Evolutionary conservation across 2,888 invertebrate genomes (phyloP).

Genomic region (Drosophila ustulata): DNA sequence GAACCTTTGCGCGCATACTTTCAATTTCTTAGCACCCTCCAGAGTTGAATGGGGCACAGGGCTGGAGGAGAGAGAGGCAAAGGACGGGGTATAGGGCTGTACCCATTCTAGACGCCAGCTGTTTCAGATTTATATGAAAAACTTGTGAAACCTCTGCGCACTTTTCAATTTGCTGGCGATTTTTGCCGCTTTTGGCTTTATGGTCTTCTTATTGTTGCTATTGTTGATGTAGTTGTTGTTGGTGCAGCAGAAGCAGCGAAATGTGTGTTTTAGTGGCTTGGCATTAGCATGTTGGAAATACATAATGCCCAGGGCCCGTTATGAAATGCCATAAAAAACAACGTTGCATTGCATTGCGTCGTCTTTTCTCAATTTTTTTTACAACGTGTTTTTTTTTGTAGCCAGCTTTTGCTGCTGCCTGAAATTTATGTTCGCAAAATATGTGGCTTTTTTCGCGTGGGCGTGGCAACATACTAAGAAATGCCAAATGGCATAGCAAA

Average conservation of each 20-base stretch:
- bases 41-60: not conserved
- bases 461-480: conserved; percentile 29
- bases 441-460: conserved; percentile 49
- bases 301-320: conserved; percentile 51
- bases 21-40: conserved; percentile 40
- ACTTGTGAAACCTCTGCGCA: conserved; percentile 60
- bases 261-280: conserved; percentile 78
- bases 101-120: conserved; percentile 53
- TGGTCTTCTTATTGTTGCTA: conserved; percentile 21
- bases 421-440: conserved; percentile 70
- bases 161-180: conserved; percentile 71
- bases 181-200: conserved; percentile 48
- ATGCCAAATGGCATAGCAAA: conserved; percentile 21
- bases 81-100: not conserved
- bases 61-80: not conserved
- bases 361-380: conserved; percentile 5
- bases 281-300: conserved; percentile 73
- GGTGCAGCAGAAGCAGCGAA: conserved; percentile 41
- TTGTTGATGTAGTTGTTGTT: conserved; percentile 10
- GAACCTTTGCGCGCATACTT: conserved; percentile 52
- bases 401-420: conserved; percentile 39
- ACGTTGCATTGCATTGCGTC: conserved; percentile 50
- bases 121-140: conserved; percentile 76
- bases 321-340: conserved; percentile 51
- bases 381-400: conserved; percentile 7